Evolutionary conservation across 2,797 vertebrate genomes (phyloP).

Genomic region (Cyclura pinguis): DNA sequence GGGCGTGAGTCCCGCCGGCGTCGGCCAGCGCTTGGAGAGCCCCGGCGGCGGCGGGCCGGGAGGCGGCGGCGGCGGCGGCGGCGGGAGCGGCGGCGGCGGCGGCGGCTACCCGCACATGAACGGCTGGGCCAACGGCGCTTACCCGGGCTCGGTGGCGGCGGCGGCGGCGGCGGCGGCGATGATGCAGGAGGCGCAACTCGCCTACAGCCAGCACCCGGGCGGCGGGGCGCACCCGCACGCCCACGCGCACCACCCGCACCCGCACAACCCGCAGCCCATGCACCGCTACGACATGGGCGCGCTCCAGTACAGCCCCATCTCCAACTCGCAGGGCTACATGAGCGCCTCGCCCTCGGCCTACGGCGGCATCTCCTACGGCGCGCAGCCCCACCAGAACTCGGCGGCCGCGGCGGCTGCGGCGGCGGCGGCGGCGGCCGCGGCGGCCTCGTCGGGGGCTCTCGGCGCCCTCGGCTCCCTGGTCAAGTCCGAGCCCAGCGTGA

Average conservation of each 20-base stretch:
- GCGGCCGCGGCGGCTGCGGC: slow-evolving; percentile 78
- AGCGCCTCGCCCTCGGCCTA: slow-evolving; percentile 94
- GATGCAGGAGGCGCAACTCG: slow-evolving; percentile 98
- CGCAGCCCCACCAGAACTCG: slow-evolving; percentile 87
- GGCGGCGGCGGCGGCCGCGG: slow-evolving; percentile 80
- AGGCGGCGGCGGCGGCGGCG: slow-evolving; percentile 86
- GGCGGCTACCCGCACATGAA: slow-evolving; percentile 97
- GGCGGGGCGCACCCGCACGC: slow-evolving; percentile 88
- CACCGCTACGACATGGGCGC: slow-evolving; percentile 95
- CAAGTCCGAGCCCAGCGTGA: slow-evolving; percentile 95
- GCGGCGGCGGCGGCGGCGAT: slow-evolving; percentile 95
- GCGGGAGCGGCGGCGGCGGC: slow-evolving; percentile 86
- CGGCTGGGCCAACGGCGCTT: slow-evolving; percentile 97
- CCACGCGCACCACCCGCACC: slow-evolving; percentile 88
- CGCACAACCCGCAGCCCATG: slow-evolving; percentile 93
- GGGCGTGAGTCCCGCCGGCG: slow-evolving; percentile 86
- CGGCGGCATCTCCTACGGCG: slow-evolving; percentile 92
- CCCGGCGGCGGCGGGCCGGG: slow-evolving; percentile 87
- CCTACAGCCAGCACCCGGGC: slow-evolving; percentile 95
- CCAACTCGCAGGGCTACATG: slow-evolving; percentile 97
- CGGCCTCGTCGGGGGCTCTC: slow-evolving; percentile 90
- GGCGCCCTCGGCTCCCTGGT: slow-evolving; percentile 93
- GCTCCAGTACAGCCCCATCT: slow-evolving; percentile 95
- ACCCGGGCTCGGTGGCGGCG: slow-evolving; percentile 94
- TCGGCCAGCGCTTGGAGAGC: slow-evolving; percentile 94